Base-by-base conservation (phyloP, 2,888 invertebrate genomes). In the Altica lythri region DNA sequence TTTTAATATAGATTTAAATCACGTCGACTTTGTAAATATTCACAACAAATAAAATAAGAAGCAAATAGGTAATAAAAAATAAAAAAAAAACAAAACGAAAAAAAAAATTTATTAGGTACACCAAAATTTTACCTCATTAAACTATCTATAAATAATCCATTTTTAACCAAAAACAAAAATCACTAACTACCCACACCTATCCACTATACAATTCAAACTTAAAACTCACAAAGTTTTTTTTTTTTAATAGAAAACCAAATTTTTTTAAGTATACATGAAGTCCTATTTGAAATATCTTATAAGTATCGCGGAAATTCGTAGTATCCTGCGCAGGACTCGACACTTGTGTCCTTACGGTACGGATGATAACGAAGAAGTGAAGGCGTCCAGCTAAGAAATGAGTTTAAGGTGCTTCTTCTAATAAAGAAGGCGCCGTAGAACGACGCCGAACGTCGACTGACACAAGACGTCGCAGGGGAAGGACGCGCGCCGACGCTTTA, bases 391-490 rank as follows among this genome's bases (percentile, higher is more conserved):
- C 72, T 75, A 75, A 75, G 76, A 75, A 73, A 71, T 70, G 71
- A 69, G 72, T 71, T 72, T 72, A 74, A 75, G 75, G 76, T 72
- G 74, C 70, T 75, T 71, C 72, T 73, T 71, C 64, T 68, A 66
- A 70, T 66, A 70, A 74, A 75, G 75, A 75, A 74, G 74, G 74
- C 75, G 75, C 71, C 70, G 70, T 62, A 67, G 70, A 71, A 73
- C 72, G 75, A 72, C 74, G 75, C 71, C 75, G 71, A 74, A 72
- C 74, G 75, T 70, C 75, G 76, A 76, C 77, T 77, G 76, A 73
- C 72, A 72, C 72, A 76, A 75, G 76, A 75, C 75, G 75, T 74
- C 72, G 74, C 70, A 69, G 72, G 71, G 71, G 71, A 61, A 63
- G 68, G 70, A 65, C 67, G 71, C 71, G 72, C 72, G 72, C 72